Evolutionary conservation across 2,113 vertebrate species (phyloP).

Genomic region (Thermophis baileyi): DNA sequence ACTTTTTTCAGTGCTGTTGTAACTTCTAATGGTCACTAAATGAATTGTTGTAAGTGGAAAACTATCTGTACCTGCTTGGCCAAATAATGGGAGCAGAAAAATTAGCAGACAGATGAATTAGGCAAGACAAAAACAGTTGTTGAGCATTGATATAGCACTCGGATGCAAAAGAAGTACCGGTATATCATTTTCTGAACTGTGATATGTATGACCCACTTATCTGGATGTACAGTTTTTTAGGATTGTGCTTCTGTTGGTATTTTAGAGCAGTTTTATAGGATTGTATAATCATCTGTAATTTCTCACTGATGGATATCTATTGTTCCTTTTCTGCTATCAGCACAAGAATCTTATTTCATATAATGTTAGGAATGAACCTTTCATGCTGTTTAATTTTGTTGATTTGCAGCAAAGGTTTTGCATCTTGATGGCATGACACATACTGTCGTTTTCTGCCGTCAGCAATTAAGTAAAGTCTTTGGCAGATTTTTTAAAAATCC

Average conservation of each 20-base stretch:
- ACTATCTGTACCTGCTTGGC: neutral
- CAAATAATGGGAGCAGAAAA: neutral
- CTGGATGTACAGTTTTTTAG: neutral
- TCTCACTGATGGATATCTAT: slow-evolving; percentile 48
- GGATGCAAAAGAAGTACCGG: slow-evolving; percentile 47
- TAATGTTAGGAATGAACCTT: slow-evolving; percentile 52
- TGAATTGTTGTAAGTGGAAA: neutral
- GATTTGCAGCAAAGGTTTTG: slow-evolving; percentile 49
- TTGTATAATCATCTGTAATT: slow-evolving; percentile 35
- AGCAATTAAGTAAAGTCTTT: slow-evolving; percentile 60
- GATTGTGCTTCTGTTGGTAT: neutral
- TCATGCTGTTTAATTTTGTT: slow-evolving; percentile 38
- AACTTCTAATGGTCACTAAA: neutral
- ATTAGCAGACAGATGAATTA: slow-evolving; percentile 19
- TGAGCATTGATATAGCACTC: slow-evolving; percentile 34
- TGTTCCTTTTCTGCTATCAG: slow-evolving; percentile 46
- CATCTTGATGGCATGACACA: slow-evolving; percentile 45
- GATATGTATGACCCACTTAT: neutral
- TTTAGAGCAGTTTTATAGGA: slow-evolving; percentile 51
- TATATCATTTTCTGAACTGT: neutral
- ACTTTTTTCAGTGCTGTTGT: neutral
- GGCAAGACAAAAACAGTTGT: neutral
- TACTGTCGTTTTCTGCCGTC: slow-evolving; percentile 53
- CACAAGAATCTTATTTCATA: slow-evolving; percentile 47
- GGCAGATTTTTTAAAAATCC: slow-evolving; percentile 39